Evolutionary conservation across 1,140 invertebrate genomes (phyloP), one percentile per base, ranked within the genome.

Genomic region (Eulimnadia texana): DNA sequence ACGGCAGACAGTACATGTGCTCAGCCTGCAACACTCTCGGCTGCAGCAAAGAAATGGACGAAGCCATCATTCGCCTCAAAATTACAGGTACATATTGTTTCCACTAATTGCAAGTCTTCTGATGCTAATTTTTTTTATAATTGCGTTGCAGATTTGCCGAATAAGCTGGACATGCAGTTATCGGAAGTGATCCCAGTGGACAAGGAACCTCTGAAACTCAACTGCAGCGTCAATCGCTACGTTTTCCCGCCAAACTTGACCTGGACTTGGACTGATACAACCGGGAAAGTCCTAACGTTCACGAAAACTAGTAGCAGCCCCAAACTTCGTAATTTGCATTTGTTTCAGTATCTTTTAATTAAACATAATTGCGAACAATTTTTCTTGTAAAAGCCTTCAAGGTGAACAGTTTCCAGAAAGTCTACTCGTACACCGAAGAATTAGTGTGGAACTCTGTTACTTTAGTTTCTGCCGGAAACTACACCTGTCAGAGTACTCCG

Each of bases 401-500:
- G 33, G 33, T 58, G 13, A 33, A 58, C 24, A 13, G 22, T 10
- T 10, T 42, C 19, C 1, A 2, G 25, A 49, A 52, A n/a, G 42
- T 23, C 16, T 33, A 25, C 3, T 61, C 60, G 1, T 61, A 61
- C n/a, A 22, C 13, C 3, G 60, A 61, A 19, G 42, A 3, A 29
- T 23, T 61, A 9, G 50, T 29, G 13, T 61, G 51, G 25, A 24
- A 25, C 2, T 9, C 28, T 3, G 23, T 61, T 20, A 19, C 60
- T 2, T 20, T 53, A 61, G 27, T 3, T 11, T 50, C 51, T 9
- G 53, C 1, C 29, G 60, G 60, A 25, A 42, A 50, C 1, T 61
- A 61, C 27, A 61, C 23, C 16, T 61, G 60, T 23, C 50, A 52
- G 53, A 47, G 28, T 16, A 29, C 29, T 3, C 28, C 25, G n/a